These are phyloP conservation scores for Andrena camellia DNA, from an alignment of 2,888 invertebrate genomes.

Conservation along the genomic window DNA sequence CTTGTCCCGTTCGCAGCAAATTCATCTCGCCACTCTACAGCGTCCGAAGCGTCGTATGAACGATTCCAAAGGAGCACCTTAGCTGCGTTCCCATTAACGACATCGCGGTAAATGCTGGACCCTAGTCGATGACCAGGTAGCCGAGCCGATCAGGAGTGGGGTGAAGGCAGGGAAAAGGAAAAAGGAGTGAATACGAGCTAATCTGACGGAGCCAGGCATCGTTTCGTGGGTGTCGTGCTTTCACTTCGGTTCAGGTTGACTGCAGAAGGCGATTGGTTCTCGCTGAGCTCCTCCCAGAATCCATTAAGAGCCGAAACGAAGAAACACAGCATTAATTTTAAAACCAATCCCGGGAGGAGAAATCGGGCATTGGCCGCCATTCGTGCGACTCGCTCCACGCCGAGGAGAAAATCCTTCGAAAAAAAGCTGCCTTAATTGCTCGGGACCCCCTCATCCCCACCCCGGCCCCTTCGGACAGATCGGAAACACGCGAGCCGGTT, in stretches of 20 bases:
- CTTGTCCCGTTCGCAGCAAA: no score
- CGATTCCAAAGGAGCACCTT: constrained; percentile 6
- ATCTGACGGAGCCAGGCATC: constrained; percentile 70
- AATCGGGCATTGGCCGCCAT: constrained; percentile 78
- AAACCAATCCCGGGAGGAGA: constrained; percentile 79
- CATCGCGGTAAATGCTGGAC: neutral
- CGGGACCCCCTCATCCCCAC: constrained; percentile 17
- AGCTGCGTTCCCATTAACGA: constrained; percentile 21
- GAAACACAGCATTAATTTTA: constrained; percentile 83
- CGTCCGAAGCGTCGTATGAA: neutral
- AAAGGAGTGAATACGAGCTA: constrained; percentile 57
- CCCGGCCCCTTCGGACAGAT: constrained; percentile 6
- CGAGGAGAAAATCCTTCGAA: constrained; percentile 64
- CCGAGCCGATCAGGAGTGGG: neutral
- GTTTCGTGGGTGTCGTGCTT: constrained; percentile 80
- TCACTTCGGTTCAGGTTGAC: constrained; percentile 75
- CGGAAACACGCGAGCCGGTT: constrained; percentile 55
- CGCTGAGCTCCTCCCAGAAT: constrained; percentile 80
- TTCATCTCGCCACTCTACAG: no score
- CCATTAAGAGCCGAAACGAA: constrained; percentile 81
- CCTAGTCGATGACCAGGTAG: constrained; percentile 46
- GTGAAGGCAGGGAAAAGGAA: constrained; percentile 32
- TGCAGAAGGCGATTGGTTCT: constrained; percentile 82
- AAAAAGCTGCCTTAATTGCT: constrained; percentile 76
- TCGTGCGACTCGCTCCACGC: constrained; percentile 70